Evolutionary conservation across 2,113 vertebrate genomes (phyloP).

Genomic region (Bubalus kerabau): DNA sequence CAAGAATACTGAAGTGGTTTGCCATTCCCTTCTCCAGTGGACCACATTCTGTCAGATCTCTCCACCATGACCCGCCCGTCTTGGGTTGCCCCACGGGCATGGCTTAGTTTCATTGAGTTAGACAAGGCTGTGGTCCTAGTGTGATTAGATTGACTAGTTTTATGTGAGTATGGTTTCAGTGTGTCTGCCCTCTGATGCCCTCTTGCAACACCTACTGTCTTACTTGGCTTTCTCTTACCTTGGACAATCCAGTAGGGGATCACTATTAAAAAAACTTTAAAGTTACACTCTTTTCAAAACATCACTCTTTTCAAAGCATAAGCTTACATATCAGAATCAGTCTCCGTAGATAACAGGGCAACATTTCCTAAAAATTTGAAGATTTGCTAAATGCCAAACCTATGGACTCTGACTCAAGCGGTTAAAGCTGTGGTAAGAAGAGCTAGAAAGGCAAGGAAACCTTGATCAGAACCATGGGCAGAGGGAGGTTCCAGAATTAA

Average conservation of each 20-base stretch:
- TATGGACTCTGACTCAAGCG: not conserved
- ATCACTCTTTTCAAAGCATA: constrained; percentile 18
- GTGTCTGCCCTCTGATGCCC: too few species aligned
- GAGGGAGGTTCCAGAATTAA: not conserved
- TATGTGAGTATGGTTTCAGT: too few species aligned
- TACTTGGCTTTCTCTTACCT: too few species aligned
- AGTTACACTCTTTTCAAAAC: constrained; percentile 17
- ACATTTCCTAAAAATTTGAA: constrained; percentile 4
- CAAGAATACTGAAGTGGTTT: too few species aligned
- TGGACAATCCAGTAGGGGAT: not conserved
- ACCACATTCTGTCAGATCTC: too few species aligned
- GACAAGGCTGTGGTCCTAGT: too few species aligned
- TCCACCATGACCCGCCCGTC: too few species aligned
- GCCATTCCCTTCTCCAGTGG: too few species aligned
- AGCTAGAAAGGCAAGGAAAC: not conserved
- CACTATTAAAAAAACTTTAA: not conserved
- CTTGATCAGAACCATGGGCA: not conserved
- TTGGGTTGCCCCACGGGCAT: too few species aligned
- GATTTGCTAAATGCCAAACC: not conserved
- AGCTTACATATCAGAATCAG: not conserved
- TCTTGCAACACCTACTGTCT: too few species aligned
- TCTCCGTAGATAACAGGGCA: not conserved
- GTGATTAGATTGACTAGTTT: too few species aligned
- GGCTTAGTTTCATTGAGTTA: too few species aligned
- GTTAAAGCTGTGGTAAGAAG: not conserved